Percentiles rank a stretch among this genome's conserved stretches.
Conservation (phyloP, 2,888 invertebrate species). For the Troides oblongomaculatus region DNA sequence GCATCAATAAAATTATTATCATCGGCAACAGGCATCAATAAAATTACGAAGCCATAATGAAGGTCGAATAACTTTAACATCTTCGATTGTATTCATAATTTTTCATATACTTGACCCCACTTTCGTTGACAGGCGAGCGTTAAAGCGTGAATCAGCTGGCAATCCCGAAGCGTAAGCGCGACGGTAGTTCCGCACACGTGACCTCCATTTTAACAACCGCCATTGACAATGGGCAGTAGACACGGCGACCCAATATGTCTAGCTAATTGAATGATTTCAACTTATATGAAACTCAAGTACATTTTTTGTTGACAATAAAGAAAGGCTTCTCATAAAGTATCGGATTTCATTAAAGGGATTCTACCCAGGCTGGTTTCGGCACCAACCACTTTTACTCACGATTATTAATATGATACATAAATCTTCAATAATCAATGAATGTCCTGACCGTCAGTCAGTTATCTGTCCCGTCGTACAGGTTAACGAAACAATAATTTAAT, state of each 20-base stretch:
- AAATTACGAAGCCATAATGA: constrained; percentile 9
- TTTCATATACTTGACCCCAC: constrained; percentile 44
- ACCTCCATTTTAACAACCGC: constrained; percentile 50
- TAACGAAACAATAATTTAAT: neutral
- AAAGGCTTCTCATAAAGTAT: constrained; percentile 3
- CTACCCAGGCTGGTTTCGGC: neutral
- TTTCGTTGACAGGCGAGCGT: constrained; percentile 49
- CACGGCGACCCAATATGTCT: constrained; percentile 22
- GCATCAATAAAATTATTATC: neutral
- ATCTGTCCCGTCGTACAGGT: neutral
- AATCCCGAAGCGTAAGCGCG: constrained; percentile 54
- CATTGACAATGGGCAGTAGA: constrained; percentile 39
- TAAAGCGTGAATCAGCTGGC: constrained; percentile 67
- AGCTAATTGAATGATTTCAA: neutral
- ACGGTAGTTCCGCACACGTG: constrained; percentile 64
- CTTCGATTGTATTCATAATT: constrained; percentile 38
- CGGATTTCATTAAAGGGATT: neutral
- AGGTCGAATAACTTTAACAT: constrained; percentile 8
- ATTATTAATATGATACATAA: neutral
- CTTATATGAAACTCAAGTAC: neutral
- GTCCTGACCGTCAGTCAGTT: neutral
- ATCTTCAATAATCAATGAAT: neutral
- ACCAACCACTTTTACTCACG: neutral
- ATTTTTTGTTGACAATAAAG: constrained; percentile 1
- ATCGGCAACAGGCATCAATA: constrained; percentile 1